phyloP scores from a whole-genome alignment of 2,888 invertebrate genomes.

The Chrysopilus asiliformis region DNA sequence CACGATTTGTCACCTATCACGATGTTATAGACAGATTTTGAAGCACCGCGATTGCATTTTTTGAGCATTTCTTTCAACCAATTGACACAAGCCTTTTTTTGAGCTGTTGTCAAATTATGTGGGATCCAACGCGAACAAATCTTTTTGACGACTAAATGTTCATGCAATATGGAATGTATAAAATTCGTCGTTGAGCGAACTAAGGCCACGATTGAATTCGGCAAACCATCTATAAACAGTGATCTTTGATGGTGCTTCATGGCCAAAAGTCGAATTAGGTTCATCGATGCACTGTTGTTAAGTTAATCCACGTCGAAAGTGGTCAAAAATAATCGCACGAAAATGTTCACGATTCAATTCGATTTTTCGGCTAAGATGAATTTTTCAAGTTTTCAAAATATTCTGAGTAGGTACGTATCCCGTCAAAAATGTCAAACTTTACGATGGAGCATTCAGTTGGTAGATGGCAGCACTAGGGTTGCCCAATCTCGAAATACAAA shows the following conservation, averaged over 20 bases:
- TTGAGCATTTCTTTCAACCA: constrained; percentile 3
- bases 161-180: neutral
- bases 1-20: constrained; percentile 4
- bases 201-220: neutral
- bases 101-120: no score
- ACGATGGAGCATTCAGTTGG: neutral
- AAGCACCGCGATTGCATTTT: constrained; percentile 5
- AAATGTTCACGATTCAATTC: constrained; percentile 10
- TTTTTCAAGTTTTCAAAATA: constrained; percentile 1
- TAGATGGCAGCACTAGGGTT: neutral
- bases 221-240: neutral
- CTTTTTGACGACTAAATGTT: constrained; percentile 1
- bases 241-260: constrained; percentile 11
- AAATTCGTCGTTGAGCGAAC: constrained; percentile 2
- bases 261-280: constrained; percentile 4
- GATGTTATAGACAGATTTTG: constrained; percentile 2
- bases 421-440: neutral
- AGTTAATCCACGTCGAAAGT: constrained; percentile 12
- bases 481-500: constrained; percentile 1
- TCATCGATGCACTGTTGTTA: constrained; percentile 9
- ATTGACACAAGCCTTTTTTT: constrained; percentile 2
- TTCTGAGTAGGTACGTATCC: constrained; percentile 1
- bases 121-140: no score
- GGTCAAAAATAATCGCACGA: constrained; percentile 11
- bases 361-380: constrained; percentile 2